Evolutionary conservation across 2,888 invertebrate species (phyloP).

Genomic region (Petrolisthes manimaculis): DNA sequence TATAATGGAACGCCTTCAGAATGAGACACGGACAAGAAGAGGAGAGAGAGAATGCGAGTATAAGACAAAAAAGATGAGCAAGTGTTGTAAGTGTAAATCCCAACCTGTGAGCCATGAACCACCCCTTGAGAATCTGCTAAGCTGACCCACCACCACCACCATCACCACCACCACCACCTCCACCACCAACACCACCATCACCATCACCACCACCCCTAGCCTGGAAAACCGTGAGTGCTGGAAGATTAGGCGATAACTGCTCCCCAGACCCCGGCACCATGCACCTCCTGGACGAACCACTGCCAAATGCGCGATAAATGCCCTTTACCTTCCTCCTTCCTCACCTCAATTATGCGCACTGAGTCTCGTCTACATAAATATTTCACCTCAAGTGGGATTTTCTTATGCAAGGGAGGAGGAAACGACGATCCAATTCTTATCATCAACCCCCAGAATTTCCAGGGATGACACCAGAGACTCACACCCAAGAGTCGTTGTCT

Average conservation of each 20-base stretch:
- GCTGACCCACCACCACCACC: constrained; percentile 13
- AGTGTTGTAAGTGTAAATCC: not conserved
- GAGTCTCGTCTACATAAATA: not conserved
- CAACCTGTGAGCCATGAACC: constrained; percentile 15
- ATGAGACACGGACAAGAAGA: too few species aligned
- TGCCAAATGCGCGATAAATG: too few species aligned
- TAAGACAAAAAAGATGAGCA: too few species aligned
- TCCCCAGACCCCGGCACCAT: constrained; percentile 48
- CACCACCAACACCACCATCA: too few species aligned
- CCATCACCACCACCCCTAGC: too few species aligned
- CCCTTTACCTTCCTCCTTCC: not conserved
- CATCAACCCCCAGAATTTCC: not conserved
- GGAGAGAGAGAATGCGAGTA: not conserved
- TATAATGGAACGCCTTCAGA: too few species aligned
- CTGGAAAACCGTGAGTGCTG: constrained; percentile 54
- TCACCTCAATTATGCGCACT: constrained; percentile 9
- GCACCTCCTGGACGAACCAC: constrained; percentile 19
- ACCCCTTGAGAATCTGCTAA: constrained; percentile 21
- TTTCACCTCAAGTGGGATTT: not conserved
- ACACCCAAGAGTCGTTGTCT: not conserved
- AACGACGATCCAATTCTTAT: not conserved
- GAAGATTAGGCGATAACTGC: constrained; percentile 61
- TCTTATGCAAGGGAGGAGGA: not conserved
- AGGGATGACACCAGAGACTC: not conserved
- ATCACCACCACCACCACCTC: too few species aligned